A percentile compares a stretch with the other conserved stretches of the same genome.
phyloP scores from a whole-genome alignment of 2,113 vertebrate species.

The Chaetura pelagica region DNA sequence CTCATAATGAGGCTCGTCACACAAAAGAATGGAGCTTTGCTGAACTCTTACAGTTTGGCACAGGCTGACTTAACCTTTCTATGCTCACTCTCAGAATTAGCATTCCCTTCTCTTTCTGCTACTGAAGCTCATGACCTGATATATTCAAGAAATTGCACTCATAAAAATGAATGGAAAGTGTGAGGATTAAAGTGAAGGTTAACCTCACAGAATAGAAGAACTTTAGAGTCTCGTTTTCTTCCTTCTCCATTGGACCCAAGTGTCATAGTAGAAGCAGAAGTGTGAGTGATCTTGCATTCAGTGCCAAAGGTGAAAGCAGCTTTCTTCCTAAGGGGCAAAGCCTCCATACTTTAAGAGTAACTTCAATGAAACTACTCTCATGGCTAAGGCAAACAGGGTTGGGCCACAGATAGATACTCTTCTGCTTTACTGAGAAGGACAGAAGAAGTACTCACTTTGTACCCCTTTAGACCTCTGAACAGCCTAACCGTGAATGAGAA shows the following conservation, averaged over 20 bases:
- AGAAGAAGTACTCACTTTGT: not conserved
- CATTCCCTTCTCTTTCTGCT: slow-evolving; percentile 48
- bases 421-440: not conserved
- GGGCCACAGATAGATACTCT: not conserved
- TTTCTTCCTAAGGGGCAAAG: slow-evolving; percentile 8
- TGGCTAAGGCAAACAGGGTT: not conserved
- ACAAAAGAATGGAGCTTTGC: slow-evolving; percentile 43
- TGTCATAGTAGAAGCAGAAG: not conserved
- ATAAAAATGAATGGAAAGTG: not conserved
- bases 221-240: not conserved
- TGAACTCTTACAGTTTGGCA: slow-evolving; percentile 25
- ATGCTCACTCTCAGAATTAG: slow-evolving; percentile 9
- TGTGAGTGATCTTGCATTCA: not conserved
- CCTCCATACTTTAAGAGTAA: not conserved
- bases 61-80: slow-evolving; percentile 8
- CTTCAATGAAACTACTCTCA: not conserved
- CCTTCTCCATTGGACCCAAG: not conserved
- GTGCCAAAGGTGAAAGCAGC: slow-evolving; percentile 21
- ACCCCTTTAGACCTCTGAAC: not conserved
- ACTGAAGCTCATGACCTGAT: not conserved
- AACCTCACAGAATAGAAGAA: slow-evolving; percentile 15
- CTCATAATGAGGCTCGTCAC: slow-evolving; percentile 41
- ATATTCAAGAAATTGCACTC: slow-evolving; percentile 1
- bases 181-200: slow-evolving; percentile 49
- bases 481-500: not conserved